Evolutionary conservation across 2,797 vertebrate species (phyloP), one percentile per base, ranked within the genome.

Genomic region (Discoglossus pictus): DNA sequence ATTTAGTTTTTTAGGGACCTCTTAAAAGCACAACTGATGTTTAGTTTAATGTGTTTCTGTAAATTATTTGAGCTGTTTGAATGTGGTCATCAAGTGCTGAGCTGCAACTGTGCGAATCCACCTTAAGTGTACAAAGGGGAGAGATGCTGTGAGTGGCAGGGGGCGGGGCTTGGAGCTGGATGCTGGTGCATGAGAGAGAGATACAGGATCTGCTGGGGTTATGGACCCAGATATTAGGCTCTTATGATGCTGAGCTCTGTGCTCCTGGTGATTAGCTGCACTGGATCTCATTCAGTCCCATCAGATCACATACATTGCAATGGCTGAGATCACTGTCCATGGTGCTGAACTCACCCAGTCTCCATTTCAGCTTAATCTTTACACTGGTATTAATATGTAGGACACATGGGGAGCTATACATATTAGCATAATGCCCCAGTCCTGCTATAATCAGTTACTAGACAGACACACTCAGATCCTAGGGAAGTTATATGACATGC

Each of bases 211-310:
- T n/a, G n/a, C n/a, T n/a, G n/a, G n/a, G n/a, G n/a, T n/a, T n/a
- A n/a, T n/a, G 66, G 54, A 64, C 68, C 65, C 18, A 20, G 44
- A 21, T 67, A 76, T 46, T 73, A 72, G 62, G 73, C 60, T 64
- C 73, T 68, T 73, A 72, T 70, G 75, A 70, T 74, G 60, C 74
- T 27, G 68, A 44, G 74, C 66, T 66, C 71, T 73, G 74, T 78
- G 75, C 66, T 66, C 69, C 35, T 73, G 65, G 60, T 59, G 69
- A 64, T 70, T 69, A 74, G 76, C 27, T 46, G 51, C 8, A 11
- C 71, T 52, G 70, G 23, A 39, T 18, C 59, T 36, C 63, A 34
- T 72, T 7, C n/a, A n/a, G n/a, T n/a, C n/a, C n/a, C n/a, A n/a
- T n/a, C n/a, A n/a, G 18, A 18, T 15, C 13, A 38, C 20, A 13